phyloP scores from a whole-genome alignment of 2,888 invertebrate genomes.

The Archaeoteleia sp. region DNA sequence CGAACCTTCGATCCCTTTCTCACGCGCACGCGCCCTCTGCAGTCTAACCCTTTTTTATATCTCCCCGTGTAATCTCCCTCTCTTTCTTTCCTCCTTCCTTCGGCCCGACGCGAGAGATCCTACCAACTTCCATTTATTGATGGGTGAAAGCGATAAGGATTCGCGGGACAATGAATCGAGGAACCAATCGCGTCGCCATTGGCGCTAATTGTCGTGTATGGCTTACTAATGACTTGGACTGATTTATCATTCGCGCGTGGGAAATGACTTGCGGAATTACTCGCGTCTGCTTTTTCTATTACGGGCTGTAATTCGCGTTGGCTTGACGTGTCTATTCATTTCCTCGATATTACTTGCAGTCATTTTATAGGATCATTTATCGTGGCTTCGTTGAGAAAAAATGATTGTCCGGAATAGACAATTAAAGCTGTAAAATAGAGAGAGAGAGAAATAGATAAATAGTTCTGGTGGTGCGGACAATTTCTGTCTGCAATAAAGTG shows the following conservation, averaged over 20 bases:
- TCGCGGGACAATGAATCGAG: slow-evolving; percentile 47
- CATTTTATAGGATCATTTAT: too few relatives aligned
- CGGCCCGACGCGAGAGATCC: slow-evolving; percentile 19
- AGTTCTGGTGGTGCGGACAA: too few relatives aligned
- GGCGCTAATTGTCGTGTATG: slow-evolving; percentile 48
- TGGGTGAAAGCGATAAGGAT: slow-evolving; percentile 30
- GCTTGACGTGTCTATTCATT: too few relatives aligned
- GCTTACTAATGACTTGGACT: slow-evolving; percentile 41
- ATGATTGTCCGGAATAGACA: too few relatives aligned
- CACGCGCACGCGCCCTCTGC: slow-evolving; percentile 47
- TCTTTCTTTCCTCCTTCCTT: too few relatives aligned
- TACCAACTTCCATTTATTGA: slow-evolving; percentile 44
- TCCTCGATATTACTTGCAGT: too few relatives aligned
- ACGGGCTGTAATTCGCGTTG: too few relatives aligned
- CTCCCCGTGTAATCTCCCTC: slow-evolving; percentile 33
- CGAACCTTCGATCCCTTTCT: slow-evolving; percentile 45
- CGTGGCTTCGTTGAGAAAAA: too few relatives aligned
- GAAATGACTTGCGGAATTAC: slow-evolving; percentile 21
- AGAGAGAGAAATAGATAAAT: too few relatives aligned
- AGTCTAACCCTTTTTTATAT: slow-evolving; percentile 25
- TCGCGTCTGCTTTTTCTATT: too few relatives aligned
- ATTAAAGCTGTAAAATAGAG: too few relatives aligned
- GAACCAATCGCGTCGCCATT: slow-evolving; percentile 46
- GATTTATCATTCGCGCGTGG: slow-evolving; percentile 32
- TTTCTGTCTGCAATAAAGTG: too few relatives aligned